phyloP scores from a whole-genome alignment of 2,797 vertebrate species.

The Leptodactylus fallax region DNA sequence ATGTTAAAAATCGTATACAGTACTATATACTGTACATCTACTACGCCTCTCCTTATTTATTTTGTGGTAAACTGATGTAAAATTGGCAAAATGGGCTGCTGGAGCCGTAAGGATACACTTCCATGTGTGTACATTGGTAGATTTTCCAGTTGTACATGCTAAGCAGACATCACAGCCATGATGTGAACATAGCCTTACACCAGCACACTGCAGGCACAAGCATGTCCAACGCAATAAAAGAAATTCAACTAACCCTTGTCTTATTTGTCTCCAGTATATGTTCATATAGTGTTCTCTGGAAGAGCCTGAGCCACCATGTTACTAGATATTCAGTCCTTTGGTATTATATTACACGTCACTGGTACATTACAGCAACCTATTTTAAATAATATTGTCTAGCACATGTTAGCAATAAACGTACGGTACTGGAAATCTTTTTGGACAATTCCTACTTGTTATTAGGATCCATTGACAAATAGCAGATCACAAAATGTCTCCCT shows the following conservation, averaged over 20 bases:
- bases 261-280: conserved; percentile 74
- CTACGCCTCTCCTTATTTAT: too few species aligned
- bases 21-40: too few species aligned
- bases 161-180: too few species aligned
- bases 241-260: conserved; percentile 74
- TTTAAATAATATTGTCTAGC: neutral
- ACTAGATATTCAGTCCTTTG: neutral
- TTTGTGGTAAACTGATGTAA: too few species aligned
- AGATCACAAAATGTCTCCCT: too few species aligned
- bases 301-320: conserved; percentile 15
- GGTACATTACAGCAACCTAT: neutral
- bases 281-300: conserved; percentile 70
- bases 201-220: conserved; percentile 62
- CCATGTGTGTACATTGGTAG: too few species aligned
- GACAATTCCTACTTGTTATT: too few species aligned
- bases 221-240: conserved; percentile 65
- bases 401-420: neutral
- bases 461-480: too few species aligned
- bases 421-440: neutral
- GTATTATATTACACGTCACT: neutral
- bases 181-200: neutral
- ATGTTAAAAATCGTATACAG: too few species aligned
- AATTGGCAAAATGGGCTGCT: too few species aligned
- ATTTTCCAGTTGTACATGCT: too few species aligned
- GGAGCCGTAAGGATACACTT: too few species aligned